Conservation (phyloP, 1,140 invertebrate species). For the Lysiphlebus fabarum region DNA sequence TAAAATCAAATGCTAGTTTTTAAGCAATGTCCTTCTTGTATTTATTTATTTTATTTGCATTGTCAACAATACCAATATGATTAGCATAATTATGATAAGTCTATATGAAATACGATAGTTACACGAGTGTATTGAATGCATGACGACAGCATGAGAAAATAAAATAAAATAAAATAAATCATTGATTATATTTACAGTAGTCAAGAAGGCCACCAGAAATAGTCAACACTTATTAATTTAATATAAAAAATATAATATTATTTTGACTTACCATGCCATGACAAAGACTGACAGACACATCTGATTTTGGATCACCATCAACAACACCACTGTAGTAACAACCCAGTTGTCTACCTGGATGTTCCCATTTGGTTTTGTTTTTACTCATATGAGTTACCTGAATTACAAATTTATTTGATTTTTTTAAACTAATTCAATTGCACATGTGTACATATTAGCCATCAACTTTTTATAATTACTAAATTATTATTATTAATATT, state of each 20-base stretch:
- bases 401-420: constrained; percentile 17
- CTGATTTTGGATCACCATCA: constrained; percentile 62
- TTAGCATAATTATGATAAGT: constrained; percentile 21
- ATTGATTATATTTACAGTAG: not conserved
- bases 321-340: constrained; percentile 72
- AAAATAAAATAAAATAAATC: constrained; percentile 2
- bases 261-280: constrained; percentile 70
- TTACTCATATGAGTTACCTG: constrained; percentile 61
- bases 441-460: constrained; percentile 5
- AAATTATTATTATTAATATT: not conserved
- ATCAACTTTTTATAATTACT: constrained; percentile 9
- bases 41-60: no score
- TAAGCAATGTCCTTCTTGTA: no score
- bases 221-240: not conserved
- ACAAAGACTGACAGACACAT: constrained; percentile 70
- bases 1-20: no score
- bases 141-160: not conserved
- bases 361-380: constrained; percentile 54
- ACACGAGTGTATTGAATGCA: not conserved
- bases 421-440: no score
- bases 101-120: not conserved
- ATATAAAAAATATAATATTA: not conserved
- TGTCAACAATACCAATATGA: not conserved
- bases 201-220: constrained; percentile 7
- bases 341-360: constrained; percentile 53